Conservation (phyloP, 1,140 invertebrate genomes). For the Rhyzopertha dominica region DNA sequence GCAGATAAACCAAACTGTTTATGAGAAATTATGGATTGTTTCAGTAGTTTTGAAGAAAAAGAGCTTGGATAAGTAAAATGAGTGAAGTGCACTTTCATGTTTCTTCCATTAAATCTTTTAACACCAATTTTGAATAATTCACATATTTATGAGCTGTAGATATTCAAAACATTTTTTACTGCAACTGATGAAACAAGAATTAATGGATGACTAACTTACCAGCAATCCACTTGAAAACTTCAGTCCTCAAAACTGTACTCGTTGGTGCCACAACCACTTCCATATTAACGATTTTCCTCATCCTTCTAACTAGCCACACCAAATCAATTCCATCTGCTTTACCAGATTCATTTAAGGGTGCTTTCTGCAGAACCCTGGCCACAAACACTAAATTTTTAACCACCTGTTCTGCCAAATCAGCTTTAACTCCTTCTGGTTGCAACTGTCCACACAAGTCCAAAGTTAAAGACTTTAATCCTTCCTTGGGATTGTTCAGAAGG, state of each 20-base stretch:
- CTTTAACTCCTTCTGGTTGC: slow-evolving; percentile 52
- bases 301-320: slow-evolving; percentile 63
- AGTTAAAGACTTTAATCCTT: slow-evolving; percentile 59
- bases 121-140: no score
- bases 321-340: slow-evolving; percentile 46
- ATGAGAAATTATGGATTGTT: no score
- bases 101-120: no score
- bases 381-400: slow-evolving; percentile 70
- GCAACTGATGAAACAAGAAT: no score
- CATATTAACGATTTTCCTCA: slow-evolving; percentile 65
- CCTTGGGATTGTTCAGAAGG: slow-evolving; percentile 55
- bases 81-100: no score
- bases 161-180: no score
- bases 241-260: slow-evolving; percentile 54
- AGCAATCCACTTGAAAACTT: slow-evolving; percentile 73
- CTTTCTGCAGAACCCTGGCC: slow-evolving; percentile 54
- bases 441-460: slow-evolving; percentile 72
- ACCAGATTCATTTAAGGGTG: slow-evolving; percentile 45
- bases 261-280: slow-evolving; percentile 61
- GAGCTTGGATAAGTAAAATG: no score
- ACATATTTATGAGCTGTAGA: no score
- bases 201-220: no score
- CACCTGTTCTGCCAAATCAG: slow-evolving; percentile 62
- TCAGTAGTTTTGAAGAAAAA: no score
- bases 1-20: no score